A percentile compares a stretch with the other conserved stretches of the same genome.
Conservation (phyloP, 1,140 invertebrate species). For the Caenorhabditis elegans region DNA sequence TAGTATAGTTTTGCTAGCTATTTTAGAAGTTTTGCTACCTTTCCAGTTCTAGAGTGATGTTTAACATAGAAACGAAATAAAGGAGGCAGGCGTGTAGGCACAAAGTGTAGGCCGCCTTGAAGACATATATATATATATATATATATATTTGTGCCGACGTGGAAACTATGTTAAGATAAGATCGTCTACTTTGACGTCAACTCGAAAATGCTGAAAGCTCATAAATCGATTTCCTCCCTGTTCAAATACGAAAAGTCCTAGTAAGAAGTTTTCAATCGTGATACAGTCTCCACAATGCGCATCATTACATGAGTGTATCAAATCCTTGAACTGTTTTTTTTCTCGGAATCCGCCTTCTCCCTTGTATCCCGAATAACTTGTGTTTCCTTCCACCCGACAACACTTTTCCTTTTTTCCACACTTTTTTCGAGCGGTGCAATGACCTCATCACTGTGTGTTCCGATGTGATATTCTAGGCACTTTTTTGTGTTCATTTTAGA, state of each 20-base stretch:
- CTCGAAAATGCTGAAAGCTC: too few relatives aligned
- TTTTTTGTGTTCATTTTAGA: neutral
- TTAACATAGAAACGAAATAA: too few relatives aligned
- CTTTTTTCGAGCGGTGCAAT: neutral
- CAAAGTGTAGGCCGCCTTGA: too few relatives aligned
- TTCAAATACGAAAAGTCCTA: neutral
- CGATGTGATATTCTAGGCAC: constrained; percentile 21
- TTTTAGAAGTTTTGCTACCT: too few relatives aligned
- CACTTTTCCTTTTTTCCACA: neutral
- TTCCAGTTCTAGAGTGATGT: too few relatives aligned
- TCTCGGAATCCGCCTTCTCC: neutral
- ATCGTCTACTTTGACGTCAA: too few relatives aligned
- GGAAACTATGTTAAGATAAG: too few relatives aligned
- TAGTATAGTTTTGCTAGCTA: too few relatives aligned
- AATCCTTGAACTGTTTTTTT: constrained; percentile 21
- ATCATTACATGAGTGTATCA: constrained; percentile 3
- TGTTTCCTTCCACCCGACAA: neutral
- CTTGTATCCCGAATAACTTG: neutral
- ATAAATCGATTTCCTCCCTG: too few relatives aligned
- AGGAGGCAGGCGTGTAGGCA: too few relatives aligned
- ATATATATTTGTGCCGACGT: too few relatives aligned
- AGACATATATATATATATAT: too few relatives aligned
- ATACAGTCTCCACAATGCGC: neutral
- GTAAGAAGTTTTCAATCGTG: neutral
- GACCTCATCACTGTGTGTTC: constrained; percentile 5